A percentile compares a stretch with the other conserved stretches of the same genome.
Evolutionary conservation across 2,113 vertebrate species (phyloP).

Genomic region (Calidris pygmaea): DNA sequence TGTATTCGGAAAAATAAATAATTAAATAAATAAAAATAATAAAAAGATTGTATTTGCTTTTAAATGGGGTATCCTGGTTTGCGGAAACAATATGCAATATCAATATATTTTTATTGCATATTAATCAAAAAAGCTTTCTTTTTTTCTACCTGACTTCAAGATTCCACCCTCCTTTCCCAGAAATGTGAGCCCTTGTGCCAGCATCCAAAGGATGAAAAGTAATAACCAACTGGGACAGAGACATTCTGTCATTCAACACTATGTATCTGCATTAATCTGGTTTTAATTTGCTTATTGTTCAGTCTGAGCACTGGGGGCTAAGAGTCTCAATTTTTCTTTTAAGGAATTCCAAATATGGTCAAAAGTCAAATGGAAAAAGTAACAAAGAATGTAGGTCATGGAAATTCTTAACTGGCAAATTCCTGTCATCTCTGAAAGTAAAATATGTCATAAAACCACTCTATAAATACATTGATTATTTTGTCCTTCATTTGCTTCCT

Average conservation of each 20-base stretch:
- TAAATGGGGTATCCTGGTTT: neutral
- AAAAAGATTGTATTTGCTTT: neutral
- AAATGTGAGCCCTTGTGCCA: constrained; percentile 38
- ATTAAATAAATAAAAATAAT: neutral
- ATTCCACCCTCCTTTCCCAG: neutral
- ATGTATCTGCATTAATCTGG: constrained; percentile 52
- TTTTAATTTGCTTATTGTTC: constrained; percentile 70
- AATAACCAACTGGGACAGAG: constrained; percentile 43
- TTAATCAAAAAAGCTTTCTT: neutral
- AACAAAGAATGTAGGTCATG: constrained; percentile 9
- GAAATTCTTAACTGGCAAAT: constrained; percentile 30
- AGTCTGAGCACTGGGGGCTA: neutral
- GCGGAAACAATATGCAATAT: neutral
- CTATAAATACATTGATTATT: constrained; percentile 54
- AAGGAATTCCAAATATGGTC: constrained; percentile 64
- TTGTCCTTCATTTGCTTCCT: constrained; percentile 61
- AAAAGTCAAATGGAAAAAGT: constrained; percentile 40
- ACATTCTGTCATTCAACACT: constrained; percentile 50
- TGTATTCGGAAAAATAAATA: neutral
- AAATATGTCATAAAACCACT: neutral
- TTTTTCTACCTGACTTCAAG: neutral
- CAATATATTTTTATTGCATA: neutral
- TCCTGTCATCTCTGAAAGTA: neutral
- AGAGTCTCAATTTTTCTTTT: constrained; percentile 3
- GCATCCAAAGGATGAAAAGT: constrained; percentile 37